Evolutionary conservation across 2,888 invertebrate species (phyloP).

Genomic region (Drosophila tanythrix): DNA sequence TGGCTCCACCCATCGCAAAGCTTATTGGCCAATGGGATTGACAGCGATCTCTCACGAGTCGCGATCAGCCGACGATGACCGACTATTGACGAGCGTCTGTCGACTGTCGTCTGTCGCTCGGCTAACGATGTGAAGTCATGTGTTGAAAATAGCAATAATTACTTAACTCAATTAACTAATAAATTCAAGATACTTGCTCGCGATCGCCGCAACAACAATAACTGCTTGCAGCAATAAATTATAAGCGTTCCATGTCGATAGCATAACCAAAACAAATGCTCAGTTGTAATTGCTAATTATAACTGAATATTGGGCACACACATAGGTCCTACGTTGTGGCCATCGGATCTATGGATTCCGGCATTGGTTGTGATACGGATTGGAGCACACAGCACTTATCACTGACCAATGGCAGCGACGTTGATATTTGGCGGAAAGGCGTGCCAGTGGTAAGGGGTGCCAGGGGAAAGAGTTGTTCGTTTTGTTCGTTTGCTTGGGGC

Average conservation of each 20-base stretch:
- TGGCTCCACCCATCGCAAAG: constrained; percentile 42
- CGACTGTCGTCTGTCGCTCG: constrained; percentile 23
- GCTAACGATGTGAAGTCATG: constrained; percentile 64
- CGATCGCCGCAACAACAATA: constrained; percentile 26
- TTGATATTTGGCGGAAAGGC: constrained; percentile 19
- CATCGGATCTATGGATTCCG: constrained; percentile 16
- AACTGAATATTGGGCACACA: constrained; percentile 24
- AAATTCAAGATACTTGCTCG: constrained; percentile 61
- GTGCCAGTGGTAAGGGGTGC: neutral
- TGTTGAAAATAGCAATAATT: constrained; percentile 70
- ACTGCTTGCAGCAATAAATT: constrained; percentile 55
- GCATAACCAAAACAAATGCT: constrained; percentile 21
- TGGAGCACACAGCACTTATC: constrained; percentile 47
- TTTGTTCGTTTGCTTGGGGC: neutral
- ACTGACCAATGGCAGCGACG: constrained; percentile 46
- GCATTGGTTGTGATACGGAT: constrained; percentile 39
- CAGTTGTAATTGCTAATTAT: constrained; percentile 71
- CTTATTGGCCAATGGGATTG: constrained; percentile 43
- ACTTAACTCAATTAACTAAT: constrained; percentile 74
- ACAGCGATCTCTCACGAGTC: constrained; percentile 38
- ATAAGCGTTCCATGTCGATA: constrained; percentile 35
- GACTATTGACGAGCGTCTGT: constrained; percentile 21
- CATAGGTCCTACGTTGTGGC: constrained; percentile 5
- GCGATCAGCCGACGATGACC: constrained; percentile 34
- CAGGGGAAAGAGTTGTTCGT: neutral